Evolutionary conservation across 2,113 vertebrate genomes (phyloP), one percentile per base, ranked within the genome.

Genomic region (Bubo scandiacus): DNA sequence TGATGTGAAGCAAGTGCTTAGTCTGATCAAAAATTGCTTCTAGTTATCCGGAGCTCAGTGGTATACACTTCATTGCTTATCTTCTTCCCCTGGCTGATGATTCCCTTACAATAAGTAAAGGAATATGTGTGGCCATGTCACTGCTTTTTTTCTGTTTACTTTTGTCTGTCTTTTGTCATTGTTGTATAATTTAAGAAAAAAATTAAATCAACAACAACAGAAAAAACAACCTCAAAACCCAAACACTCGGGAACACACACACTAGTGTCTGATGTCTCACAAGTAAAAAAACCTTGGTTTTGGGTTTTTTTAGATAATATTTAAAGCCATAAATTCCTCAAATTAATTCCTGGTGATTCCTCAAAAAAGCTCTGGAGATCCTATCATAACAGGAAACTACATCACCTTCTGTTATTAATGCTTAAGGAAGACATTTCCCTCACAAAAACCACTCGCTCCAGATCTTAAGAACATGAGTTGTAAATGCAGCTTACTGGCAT

Each of bases 21-120:
- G 40, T 52, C 58, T 87, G 78, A 94, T 72, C 73, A 94, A 83
- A 95, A 95, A 94, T 68, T 94, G 83, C 91, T 96, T 81, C 80
- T 29, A 79, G 97, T 94, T 87, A 91, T 81, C n/a, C 92, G 91
- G 75, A 92, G 61, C 83, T 63, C 58, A 67, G 72, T 59, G 30
- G 51, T 78, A 84, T 19, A 86, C 73, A 92, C 86, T 93, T 88
- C 81, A 88, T 3, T 89, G 72, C 77, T 84, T 87, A 65, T 75
- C 61, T 84, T 78, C 80, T 79, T 94, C 81, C 77, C 9, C 88
- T 63, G 55, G 59, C 67, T 92, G 80, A 78, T 74, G 38, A 86
- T 59, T 92, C 30, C 43, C n/a, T 79, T 59, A 20, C 19, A 32
- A 66, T 26, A 88, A 81, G 23, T 27, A 45, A 88, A 81, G n/a